phyloP scores from a whole-genome alignment of 2,888 invertebrate species.

The Pseudanteris insignis region DNA sequence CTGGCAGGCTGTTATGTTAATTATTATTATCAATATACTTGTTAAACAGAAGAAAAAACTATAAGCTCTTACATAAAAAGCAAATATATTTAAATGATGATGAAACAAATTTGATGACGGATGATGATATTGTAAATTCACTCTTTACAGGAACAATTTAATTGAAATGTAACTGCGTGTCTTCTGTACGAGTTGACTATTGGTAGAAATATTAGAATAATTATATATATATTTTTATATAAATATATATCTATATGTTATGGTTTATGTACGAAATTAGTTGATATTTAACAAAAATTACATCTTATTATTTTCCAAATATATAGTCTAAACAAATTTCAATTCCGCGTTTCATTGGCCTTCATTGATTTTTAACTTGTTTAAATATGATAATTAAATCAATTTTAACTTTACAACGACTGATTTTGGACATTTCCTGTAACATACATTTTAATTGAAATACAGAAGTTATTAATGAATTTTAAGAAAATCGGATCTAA shows the following conservation, averaged over 20 bases:
- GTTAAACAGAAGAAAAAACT: slow-evolving; percentile 61
- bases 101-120: slow-evolving; percentile 39
- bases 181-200: slow-evolving; percentile 58
- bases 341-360: too few species aligned
- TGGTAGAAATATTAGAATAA: slow-evolving; percentile 49
- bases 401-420: too few species aligned
- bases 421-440: slow-evolving; percentile 8
- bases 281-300: slow-evolving; percentile 1
- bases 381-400: too few species aligned
- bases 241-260: too few species aligned
- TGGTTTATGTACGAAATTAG: too few species aligned
- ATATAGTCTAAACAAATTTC: too few species aligned
- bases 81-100: slow-evolving; percentile 48
- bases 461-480: too few species aligned
- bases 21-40: slow-evolving; percentile 63
- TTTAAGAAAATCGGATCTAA: too few species aligned
- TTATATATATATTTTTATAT: slow-evolving; percentile 18
- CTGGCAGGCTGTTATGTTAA: slow-evolving; percentile 66
- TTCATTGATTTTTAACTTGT: too few species aligned
- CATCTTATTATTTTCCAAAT: too few species aligned
- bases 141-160: slow-evolving; percentile 45
- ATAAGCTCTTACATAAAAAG: slow-evolving; percentile 61
- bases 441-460: too few species aligned
- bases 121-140: slow-evolving; percentile 55
- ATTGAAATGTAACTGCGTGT: slow-evolving; percentile 46